Conservation (phyloP, 2,888 invertebrate genomes). For the Cactoblastis cactorum region DNA sequence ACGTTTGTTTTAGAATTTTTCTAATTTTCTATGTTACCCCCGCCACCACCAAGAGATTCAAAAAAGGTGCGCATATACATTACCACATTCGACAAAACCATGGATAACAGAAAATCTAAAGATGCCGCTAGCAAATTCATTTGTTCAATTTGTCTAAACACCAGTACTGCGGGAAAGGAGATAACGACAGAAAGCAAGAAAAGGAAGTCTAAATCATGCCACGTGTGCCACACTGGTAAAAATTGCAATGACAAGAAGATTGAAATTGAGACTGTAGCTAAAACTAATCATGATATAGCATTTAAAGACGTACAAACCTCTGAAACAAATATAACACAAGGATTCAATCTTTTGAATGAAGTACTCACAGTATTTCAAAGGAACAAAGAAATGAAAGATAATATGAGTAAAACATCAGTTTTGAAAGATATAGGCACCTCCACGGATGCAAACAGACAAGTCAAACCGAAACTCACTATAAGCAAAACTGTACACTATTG, state of each 20-base stretch:
- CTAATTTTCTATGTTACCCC: slow-evolving; percentile 47
- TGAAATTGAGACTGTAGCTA: not conserved
- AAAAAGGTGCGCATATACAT: slow-evolving; percentile 50
- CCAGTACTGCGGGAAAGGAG: slow-evolving; percentile 23
- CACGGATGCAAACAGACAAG: slow-evolving; percentile 32
- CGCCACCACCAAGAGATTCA: slow-evolving; percentile 28
- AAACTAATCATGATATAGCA: not conserved
- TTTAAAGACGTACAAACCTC: slow-evolving; percentile 49
- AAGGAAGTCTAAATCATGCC: slow-evolving; percentile 35
- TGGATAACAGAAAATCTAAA: slow-evolving; percentile 15
- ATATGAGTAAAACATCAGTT: slow-evolving; percentile 32
- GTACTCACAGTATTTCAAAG: slow-evolving; percentile 60
- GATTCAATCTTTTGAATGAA: slow-evolving; percentile 56
- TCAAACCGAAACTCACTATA: slow-evolving; percentile 30
- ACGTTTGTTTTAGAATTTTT: slow-evolving; percentile 12
- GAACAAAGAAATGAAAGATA: slow-evolving; percentile 28
- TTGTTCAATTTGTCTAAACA: slow-evolving; percentile 55
- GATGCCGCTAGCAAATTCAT: not conserved
- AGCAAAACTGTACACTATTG: slow-evolving; percentile 50
- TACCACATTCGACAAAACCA: slow-evolving; percentile 40
- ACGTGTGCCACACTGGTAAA: slow-evolving; percentile 37
- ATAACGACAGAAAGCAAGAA: slow-evolving; percentile 23
- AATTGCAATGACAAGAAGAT: not conserved
- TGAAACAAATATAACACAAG: slow-evolving; percentile 41
- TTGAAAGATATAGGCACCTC: slow-evolving; percentile 49